phyloP scores from a whole-genome alignment of 2,113 vertebrate species.

The Podarcis cretensis region DNA sequence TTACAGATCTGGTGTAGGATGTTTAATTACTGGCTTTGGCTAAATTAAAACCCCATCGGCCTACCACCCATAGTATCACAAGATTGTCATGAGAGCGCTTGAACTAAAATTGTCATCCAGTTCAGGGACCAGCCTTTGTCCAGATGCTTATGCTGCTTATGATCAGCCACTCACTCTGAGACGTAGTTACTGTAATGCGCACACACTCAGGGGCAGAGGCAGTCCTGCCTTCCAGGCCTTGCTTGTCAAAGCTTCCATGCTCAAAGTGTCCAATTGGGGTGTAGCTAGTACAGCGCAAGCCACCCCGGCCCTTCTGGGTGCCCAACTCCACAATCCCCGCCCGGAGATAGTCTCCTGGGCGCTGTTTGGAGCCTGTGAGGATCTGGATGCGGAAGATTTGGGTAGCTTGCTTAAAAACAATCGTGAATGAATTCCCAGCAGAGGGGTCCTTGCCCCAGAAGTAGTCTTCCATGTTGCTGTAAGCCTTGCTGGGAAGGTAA shows the following conservation, averaged over 20 bases:
- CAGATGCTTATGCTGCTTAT: constrained; percentile 80
- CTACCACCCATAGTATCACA: no score
- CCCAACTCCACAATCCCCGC: constrained; percentile 81
- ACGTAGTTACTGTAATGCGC: constrained; percentile 75
- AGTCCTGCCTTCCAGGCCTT: constrained; percentile 62
- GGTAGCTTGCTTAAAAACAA: constrained; percentile 72
- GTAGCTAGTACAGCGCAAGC: constrained; percentile 72
- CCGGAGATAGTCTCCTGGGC: constrained; percentile 59
- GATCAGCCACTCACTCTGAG: constrained; percentile 81
- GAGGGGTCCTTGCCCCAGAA: constrained; percentile 79
- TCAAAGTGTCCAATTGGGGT: constrained; percentile 71
- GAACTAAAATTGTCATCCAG: neutral
- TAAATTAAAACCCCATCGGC: no score
- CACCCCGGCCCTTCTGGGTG: accelerated
- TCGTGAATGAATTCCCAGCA: constrained; percentile 74
- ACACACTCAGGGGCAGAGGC: constrained; percentile 71
- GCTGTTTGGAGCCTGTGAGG: constrained; percentile 69
- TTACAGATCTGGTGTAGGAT: no score
- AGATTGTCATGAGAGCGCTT: no score
- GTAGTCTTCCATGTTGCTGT: constrained; percentile 63
- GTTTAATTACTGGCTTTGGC: no score
- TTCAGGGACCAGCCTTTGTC: constrained; percentile 28
- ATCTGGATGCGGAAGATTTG: constrained; percentile 71
- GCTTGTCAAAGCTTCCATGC: constrained; percentile 75
- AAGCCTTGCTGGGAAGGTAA: constrained; percentile 75